phyloP scores from a whole-genome alignment of 2,888 invertebrate genomes.

The Gari tellinella region DNA sequence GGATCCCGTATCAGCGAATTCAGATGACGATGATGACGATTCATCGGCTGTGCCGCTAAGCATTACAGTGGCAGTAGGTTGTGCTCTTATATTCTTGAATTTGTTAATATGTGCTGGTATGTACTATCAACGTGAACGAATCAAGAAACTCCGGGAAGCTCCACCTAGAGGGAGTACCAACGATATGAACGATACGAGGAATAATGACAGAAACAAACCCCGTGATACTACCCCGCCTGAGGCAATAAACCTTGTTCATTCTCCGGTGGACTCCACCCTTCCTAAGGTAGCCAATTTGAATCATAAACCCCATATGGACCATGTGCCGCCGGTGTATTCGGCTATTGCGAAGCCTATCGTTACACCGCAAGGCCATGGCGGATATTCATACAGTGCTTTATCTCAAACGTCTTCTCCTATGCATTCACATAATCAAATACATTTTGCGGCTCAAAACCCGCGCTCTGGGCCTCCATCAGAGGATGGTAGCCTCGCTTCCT shows the following conservation, averaged over 20 bases:
- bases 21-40: not conserved
- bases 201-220: constrained; percentile 6
- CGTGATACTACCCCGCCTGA: constrained; percentile 26
- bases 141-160: constrained; percentile 68
- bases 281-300: constrained; percentile 38
- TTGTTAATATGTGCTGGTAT: constrained; percentile 97
- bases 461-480: constrained; percentile 13
- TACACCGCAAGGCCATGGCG: constrained; percentile 51
- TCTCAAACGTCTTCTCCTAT: constrained; percentile 77
- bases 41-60: constrained; percentile 78
- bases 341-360: constrained; percentile 62
- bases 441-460: not conserved
- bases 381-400: constrained; percentile 74
- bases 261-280: constrained; percentile 9
- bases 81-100: constrained; percentile 95
- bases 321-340: constrained; percentile 51
- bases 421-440: constrained; percentile 62
- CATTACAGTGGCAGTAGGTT: constrained; percentile 93
- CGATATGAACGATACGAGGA: constrained; percentile 3
- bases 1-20: no score
- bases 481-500: constrained; percentile 22
- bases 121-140: constrained; percentile 90
- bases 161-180: not conserved
- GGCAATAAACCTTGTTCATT: constrained; percentile 23
- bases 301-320: constrained; percentile 42